Evolutionary conservation across 1,140 invertebrate genomes (phyloP).

Genomic region (Anastrepha ludens): DNA sequence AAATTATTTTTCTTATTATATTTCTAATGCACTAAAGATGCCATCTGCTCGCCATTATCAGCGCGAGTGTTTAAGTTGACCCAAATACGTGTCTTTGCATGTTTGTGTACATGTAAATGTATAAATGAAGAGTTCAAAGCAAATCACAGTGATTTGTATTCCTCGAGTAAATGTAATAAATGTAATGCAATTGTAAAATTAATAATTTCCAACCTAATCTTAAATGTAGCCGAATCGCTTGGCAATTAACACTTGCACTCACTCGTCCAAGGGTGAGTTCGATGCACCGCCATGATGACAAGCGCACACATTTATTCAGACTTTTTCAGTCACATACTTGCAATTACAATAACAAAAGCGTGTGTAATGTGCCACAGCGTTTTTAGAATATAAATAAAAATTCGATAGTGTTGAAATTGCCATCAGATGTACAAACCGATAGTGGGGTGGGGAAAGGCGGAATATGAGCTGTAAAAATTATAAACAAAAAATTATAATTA

Average conservation of each 20-base stretch:
- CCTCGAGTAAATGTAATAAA: not conserved
- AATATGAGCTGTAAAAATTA: not conserved
- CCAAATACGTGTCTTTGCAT: not conserved
- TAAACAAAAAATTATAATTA: not conserved
- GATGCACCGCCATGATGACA: not conserved
- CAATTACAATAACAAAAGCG: not conserved
- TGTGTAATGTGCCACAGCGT: not conserved
- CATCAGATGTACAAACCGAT: not conserved
- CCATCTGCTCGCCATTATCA: slow-evolving; percentile 39
- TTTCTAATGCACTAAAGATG: not conserved
- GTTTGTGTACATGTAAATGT: not conserved
- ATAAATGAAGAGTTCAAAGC: not conserved
- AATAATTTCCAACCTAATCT: slow-evolving; percentile 42
- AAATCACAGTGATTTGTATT: slow-evolving; percentile 39
- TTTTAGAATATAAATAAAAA: slow-evolving; percentile 27
- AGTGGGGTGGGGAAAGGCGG: not conserved
- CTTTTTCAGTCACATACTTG: not conserved
- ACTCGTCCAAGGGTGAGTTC: not conserved
- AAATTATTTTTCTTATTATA: not conserved
- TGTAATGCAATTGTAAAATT: slow-evolving; percentile 42
- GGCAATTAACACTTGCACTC: slow-evolving; percentile 44
- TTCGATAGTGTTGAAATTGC: slow-evolving; percentile 34
- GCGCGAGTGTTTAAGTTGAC: not conserved
- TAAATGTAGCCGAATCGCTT: slow-evolving; percentile 22
- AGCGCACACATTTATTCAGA: not conserved